Percentiles rank a stretch among this genome's conserved stretches.
phyloP scores from a whole-genome alignment of 2,888 invertebrate genomes.

The Thecophora atra region DNA sequence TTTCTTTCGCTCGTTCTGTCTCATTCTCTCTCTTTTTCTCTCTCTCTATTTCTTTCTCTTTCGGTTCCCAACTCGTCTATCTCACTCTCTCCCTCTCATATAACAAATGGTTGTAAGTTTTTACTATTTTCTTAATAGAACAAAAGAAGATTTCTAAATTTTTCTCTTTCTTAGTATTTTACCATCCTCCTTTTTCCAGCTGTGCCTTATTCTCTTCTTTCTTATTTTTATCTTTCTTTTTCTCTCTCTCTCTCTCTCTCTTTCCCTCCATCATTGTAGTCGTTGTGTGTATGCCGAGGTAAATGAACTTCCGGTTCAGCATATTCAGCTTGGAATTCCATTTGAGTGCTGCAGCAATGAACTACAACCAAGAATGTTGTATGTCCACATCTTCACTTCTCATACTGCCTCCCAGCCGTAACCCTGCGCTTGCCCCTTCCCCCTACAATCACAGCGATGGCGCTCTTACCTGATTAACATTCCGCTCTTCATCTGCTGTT shows the following conservation, averaged over 20 bases:
- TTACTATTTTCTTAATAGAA: background rate
- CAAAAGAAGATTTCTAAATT: no score
- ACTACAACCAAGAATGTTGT: background rate
- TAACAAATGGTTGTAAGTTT: background rate
- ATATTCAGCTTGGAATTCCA: constrained; percentile 45
- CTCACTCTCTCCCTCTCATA: no score
- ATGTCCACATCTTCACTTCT: no score
- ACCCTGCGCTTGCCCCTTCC: no score
- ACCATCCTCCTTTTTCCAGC: background rate
- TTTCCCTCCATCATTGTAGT: constrained; percentile 9
- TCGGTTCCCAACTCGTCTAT: no score
- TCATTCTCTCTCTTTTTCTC: constrained; percentile 14
- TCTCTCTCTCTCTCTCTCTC: constrained; percentile 41
- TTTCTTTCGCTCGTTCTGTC: constrained; percentile 24
- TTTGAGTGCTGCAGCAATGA: constrained; percentile 5
- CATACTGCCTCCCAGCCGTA: no score
- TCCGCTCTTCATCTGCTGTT: background rate
- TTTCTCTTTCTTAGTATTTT: no score
- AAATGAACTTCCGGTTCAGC: constrained; percentile 59
- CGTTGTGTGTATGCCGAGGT: constrained; percentile 48
- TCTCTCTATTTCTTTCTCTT: background rate
- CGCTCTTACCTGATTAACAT: constrained; percentile 3
- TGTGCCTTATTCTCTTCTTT: background rate
- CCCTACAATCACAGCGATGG: background rate
- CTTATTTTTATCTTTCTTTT: constrained; percentile 22